Evolutionary conservation across 2,113 vertebrate species (phyloP), one percentile per base, ranked within the genome.

Genomic region (Tricholaema leucomelas): DNA sequence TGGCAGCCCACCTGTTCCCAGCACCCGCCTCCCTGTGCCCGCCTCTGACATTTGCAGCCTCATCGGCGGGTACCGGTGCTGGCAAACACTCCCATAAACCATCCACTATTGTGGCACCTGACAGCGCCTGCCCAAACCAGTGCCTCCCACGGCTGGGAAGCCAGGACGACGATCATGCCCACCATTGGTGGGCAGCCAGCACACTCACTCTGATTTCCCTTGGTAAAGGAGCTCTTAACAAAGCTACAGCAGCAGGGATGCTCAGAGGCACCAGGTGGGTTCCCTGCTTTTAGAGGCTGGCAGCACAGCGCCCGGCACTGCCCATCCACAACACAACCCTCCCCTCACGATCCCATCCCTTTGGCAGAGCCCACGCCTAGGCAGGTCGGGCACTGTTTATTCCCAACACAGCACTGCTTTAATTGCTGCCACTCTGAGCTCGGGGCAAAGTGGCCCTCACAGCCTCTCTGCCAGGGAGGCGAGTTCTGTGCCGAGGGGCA

Each of bases 21-120:
- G 5, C 16, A 4, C 9, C 16, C 5, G 4, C 58, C 72, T 61
- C 44, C 8, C 44, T 12, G 17, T 69, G 14, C 78, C 83, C 40
- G 4, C 27, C 94, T 72, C 85, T 97, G 97, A 97, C 97, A 97
- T 98, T 97, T 97, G 92, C 33, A 93, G 86, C 17, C 86, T 73
- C 11, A 1, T 15, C 16, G 33, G 94, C 93, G 94, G 95, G 96
- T 88, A 84, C 58, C 25, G 1, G 91, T 82, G 5, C 73, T 6
- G 2, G 75, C 44, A 60, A 50, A 76, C 36, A 58, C 21, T 15
- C 7, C 79, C 86, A 82, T 94, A 96, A 97, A 97, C 15, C 94
- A 96, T 90, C 52, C 23, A 1, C 44, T 16, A 15, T 6, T 0
- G 8, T 1, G 2, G 40, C 4, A 2, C 70, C 70, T 77, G 56